Evolutionary conservation across 2,888 invertebrate genomes (phyloP).

Genomic region (Unio delphinus): DNA sequence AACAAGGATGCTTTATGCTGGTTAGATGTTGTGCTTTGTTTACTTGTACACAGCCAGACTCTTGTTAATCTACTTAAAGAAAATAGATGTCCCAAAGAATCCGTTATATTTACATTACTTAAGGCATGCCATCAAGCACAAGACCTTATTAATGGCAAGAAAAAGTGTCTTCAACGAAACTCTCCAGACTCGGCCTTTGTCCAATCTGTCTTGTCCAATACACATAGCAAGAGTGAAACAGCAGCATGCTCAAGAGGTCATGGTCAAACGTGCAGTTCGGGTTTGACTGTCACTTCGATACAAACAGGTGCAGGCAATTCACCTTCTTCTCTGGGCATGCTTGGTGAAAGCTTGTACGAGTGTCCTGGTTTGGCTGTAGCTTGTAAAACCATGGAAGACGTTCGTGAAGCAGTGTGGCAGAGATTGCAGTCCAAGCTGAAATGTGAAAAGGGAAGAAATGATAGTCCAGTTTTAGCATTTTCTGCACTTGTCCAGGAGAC

Average conservation of each 20-base stretch:
- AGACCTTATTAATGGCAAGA: slow-evolving; percentile 17
- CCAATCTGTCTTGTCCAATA: too few species aligned
- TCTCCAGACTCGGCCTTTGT: too few species aligned
- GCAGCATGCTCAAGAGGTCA: too few species aligned
- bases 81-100: slow-evolving; percentile 14
- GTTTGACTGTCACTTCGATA: background rate
- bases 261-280: too few species aligned
- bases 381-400: slow-evolving; percentile 44
- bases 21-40: slow-evolving; percentile 65
- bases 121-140: slow-evolving; percentile 56
- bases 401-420: slow-evolving; percentile 59
- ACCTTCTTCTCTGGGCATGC: background rate
- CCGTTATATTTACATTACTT: slow-evolving; percentile 48
- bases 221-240: too few species aligned
- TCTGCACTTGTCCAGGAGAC: slow-evolving; percentile 54
- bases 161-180: background rate
- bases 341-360: slow-evolving; percentile 10
- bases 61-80: slow-evolving; percentile 30
- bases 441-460: slow-evolving; percentile 63
- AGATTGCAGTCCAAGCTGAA: slow-evolving; percentile 55
- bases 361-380: slow-evolving; percentile 23
- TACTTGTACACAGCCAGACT: slow-evolving; percentile 57
- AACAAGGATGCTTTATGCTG: slow-evolving; percentile 68
- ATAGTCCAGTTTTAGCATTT: slow-evolving; percentile 67
- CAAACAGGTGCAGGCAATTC: slow-evolving; percentile 7